A percentile compares a stretch with the other conserved stretches of the same genome.
Evolutionary conservation across 2,113 vertebrate genomes (phyloP).

Genomic region (Pardalotus punctatus): DNA sequence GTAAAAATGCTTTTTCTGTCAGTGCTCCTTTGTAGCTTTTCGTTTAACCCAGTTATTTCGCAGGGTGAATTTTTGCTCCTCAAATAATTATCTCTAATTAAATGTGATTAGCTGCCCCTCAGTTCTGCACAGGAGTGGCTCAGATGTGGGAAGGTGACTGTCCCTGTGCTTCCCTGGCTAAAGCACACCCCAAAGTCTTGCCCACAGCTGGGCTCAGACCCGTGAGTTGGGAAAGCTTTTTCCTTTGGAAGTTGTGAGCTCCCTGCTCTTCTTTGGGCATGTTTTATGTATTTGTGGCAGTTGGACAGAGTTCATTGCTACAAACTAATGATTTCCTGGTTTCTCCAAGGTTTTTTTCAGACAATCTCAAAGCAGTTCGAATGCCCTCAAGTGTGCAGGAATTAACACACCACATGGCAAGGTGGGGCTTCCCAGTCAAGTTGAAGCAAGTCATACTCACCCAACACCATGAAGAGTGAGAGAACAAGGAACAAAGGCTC

Average conservation of each 20-base stretch:
- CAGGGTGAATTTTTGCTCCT: not conserved
- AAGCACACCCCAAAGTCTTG: not conserved
- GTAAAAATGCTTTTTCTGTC: not conserved
- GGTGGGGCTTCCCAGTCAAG: not conserved
- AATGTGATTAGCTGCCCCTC: not conserved
- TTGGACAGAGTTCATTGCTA: not conserved
- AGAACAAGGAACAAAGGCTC: not conserved
- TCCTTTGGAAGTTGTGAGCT: not conserved
- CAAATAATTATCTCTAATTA: not conserved
- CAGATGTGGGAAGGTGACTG: not conserved
- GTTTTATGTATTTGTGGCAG: not conserved
- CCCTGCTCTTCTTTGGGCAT: not conserved
- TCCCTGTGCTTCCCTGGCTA: not conserved
- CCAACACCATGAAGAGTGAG: fast-evolving
- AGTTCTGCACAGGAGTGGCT: not conserved
- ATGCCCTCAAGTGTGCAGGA: not conserved
- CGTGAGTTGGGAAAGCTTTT: not conserved
- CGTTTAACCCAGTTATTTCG: not conserved
- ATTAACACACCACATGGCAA: not conserved
- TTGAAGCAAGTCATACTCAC: not conserved
- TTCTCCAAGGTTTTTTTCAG: not conserved
- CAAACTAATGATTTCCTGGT: not conserved
- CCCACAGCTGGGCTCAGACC: fast-evolving
- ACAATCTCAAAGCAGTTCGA: not conserved
- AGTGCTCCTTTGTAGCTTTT: not conserved